Conservation (phyloP, 30 jellyfish, hydroid and myxozoan species). For the Sanderia malayensis region DNA sequence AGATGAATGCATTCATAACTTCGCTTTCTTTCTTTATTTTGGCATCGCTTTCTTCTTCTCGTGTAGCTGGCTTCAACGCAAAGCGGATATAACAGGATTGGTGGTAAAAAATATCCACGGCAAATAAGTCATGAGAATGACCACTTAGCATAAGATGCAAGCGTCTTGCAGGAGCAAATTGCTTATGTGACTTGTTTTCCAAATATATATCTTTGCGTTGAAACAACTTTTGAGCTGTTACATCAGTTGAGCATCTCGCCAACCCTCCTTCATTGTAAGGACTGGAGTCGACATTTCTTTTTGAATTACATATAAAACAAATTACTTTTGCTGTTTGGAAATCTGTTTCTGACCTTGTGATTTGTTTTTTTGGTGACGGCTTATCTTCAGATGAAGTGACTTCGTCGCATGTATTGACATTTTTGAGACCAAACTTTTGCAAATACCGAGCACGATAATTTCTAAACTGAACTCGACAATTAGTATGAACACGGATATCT, state of each 20-base stretch:
- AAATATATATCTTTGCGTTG: slow-evolving; percentile 4
- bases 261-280: slow-evolving; percentile 39
- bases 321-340: neutral
- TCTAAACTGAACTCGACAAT: neutral
- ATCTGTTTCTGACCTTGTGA: slow-evolving; percentile 13
- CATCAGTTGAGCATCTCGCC: slow-evolving; percentile 17
- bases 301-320: slow-evolving; percentile 16
- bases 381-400: neutral
- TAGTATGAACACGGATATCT: neutral
- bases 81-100: slow-evolving; percentile 8
- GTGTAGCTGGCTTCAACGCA: neutral
- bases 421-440: neutral
- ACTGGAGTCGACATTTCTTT: slow-evolving; percentile 6
- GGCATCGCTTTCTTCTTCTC: neutral
- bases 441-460: neutral
- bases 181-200: slow-evolving; percentile 13
- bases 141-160: slow-evolving; percentile 7
- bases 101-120: slow-evolving; percentile 14
- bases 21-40: neutral
- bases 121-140: slow-evolving; percentile 8
- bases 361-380: neutral
- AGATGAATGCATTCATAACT: neutral
- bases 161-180: slow-evolving; percentile 14
- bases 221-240: slow-evolving; percentile 15
- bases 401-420: slow-evolving; percentile 2